Conservation (phyloP, 2,888 invertebrate genomes). For the Ectropis crepuscularia region DNA sequence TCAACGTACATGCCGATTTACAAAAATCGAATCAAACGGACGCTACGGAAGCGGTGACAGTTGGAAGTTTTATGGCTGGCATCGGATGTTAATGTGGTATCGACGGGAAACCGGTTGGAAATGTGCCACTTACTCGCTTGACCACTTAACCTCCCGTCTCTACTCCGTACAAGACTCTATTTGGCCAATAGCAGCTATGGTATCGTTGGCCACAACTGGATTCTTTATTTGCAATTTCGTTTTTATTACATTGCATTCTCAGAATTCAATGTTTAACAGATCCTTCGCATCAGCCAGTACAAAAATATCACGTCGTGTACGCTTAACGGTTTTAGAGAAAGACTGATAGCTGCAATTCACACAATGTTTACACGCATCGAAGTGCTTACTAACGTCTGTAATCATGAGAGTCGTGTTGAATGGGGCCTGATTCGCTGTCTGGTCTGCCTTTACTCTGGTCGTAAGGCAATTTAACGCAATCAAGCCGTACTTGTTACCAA, state of each 20-base stretch:
- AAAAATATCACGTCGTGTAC: not conserved
- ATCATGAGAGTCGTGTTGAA: slow-evolving; percentile 30
- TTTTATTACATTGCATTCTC: slow-evolving; percentile 5
- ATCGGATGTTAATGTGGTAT: slow-evolving; percentile 39
- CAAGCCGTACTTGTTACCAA: slow-evolving; percentile 47
- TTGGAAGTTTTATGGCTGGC: slow-evolving; percentile 39
- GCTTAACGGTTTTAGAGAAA: slow-evolving; percentile 18
- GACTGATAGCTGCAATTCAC: slow-evolving; percentile 25
- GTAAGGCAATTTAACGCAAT: slow-evolving; percentile 69
- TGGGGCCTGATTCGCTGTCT: slow-evolving; percentile 39
- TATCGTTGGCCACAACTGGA: slow-evolving; percentile 23
- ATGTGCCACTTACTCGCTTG: slow-evolving; percentile 40
- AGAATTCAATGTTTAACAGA: slow-evolving; percentile 1
- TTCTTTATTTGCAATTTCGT: slow-evolving; percentile 19
- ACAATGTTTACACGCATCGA: slow-evolving; percentile 21
- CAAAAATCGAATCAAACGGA: slow-evolving; percentile 20
- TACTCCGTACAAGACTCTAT: slow-evolving; percentile 27
- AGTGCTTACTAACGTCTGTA: slow-evolving; percentile 16
- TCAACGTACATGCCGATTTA: slow-evolving; percentile 13
- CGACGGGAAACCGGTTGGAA: slow-evolving; percentile 42
- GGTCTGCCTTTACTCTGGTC: slow-evolving; percentile 69
- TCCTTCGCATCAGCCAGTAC: not conserved
- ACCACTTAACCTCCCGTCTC: slow-evolving; percentile 37
- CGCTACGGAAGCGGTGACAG: slow-evolving; percentile 31
- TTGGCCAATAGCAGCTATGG: slow-evolving; percentile 32